These are phyloP conservation scores for Microchirus variegatus DNA, from an alignment of 2,797 vertebrate species.

Conservation along the genomic window DNA sequence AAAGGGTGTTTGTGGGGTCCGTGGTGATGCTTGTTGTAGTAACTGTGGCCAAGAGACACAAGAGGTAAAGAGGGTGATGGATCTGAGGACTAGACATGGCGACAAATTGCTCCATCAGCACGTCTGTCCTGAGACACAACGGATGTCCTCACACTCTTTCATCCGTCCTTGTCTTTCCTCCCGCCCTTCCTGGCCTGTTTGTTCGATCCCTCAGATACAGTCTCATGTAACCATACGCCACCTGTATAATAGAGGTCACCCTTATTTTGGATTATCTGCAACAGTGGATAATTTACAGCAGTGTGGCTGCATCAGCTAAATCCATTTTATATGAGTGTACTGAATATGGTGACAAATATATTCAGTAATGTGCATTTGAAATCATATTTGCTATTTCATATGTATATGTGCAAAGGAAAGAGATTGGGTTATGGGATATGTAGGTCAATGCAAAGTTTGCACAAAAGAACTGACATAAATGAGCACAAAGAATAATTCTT, in stretches of 20 bases:
- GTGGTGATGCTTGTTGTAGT: conserved; percentile 28
- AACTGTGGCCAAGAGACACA: conserved; percentile 13
- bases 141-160: conserved; percentile 58
- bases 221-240: conserved; percentile 69
- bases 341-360: conserved; percentile 15
- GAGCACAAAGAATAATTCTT: background rate
- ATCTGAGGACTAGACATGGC: conserved; percentile 27
- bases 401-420: background rate
- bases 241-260: conserved; percentile 72
- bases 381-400: conserved; percentile 9
- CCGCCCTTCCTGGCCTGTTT: conserved; percentile 3
- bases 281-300: conserved; percentile 13
- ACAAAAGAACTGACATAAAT: background rate
- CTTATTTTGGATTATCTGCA: conserved; percentile 50
- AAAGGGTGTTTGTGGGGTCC: conserved; percentile 1
- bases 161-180: conserved; percentile 29
- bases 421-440: background rate
- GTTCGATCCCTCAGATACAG: conserved; percentile 46
- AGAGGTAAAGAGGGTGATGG: conserved; percentile 7
- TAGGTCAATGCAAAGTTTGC: background rate
- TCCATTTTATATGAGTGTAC: conserved; percentile 34
- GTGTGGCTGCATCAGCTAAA: conserved; percentile 31
- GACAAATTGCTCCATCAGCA: conserved; percentile 58
- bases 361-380: conserved; percentile 30
- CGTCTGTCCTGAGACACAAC: conserved; percentile 43